Evolutionary conservation across 1,140 invertebrate species (phyloP).

Genomic region (Drosophila lacteicornis): DNA sequence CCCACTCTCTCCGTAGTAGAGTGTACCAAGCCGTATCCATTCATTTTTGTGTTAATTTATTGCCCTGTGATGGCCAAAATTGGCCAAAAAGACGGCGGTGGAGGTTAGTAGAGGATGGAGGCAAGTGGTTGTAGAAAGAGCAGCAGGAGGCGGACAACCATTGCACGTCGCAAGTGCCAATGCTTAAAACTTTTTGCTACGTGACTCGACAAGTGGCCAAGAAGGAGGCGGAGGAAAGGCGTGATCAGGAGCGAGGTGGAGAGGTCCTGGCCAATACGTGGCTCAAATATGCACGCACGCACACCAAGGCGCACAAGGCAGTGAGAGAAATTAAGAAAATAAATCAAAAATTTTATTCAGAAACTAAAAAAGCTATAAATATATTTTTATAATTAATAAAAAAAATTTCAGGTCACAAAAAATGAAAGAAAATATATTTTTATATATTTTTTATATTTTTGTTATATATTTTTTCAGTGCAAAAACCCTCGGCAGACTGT

Average conservation of each 20-base stretch:
- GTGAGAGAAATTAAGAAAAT: neutral
- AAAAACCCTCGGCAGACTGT: constrained; percentile 36
- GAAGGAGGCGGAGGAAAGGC: constrained; percentile 21
- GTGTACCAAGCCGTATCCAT: constrained; percentile 47
- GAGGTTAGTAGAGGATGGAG: neutral
- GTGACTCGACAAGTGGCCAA: constrained; percentile 74
- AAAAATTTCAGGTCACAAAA: no score
- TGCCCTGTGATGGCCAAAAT: constrained; percentile 63
- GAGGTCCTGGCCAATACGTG: constrained; percentile 71
- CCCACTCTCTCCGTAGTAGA: constrained; percentile 17
- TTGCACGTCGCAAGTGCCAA: constrained; percentile 81
- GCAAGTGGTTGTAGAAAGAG: neutral
- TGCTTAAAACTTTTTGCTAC: constrained; percentile 83
- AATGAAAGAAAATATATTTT: neutral
- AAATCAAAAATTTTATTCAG: no score
- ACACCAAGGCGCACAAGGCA: constrained; percentile 34
- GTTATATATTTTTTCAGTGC: constrained; percentile 3
- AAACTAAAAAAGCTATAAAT: no score
- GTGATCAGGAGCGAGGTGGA: constrained; percentile 1
- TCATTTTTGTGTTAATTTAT: constrained; percentile 83
- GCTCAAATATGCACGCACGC: constrained; percentile 76
- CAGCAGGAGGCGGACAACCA: constrained; percentile 32
- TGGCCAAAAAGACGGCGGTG: constrained; percentile 43
- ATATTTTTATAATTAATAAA: neutral
- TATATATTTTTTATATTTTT: neutral